Percentiles rank a stretch among this genome's conserved stretches.
Evolutionary conservation across 1,140 invertebrate genomes (phyloP).

Genomic region (Cherax destructor): DNA sequence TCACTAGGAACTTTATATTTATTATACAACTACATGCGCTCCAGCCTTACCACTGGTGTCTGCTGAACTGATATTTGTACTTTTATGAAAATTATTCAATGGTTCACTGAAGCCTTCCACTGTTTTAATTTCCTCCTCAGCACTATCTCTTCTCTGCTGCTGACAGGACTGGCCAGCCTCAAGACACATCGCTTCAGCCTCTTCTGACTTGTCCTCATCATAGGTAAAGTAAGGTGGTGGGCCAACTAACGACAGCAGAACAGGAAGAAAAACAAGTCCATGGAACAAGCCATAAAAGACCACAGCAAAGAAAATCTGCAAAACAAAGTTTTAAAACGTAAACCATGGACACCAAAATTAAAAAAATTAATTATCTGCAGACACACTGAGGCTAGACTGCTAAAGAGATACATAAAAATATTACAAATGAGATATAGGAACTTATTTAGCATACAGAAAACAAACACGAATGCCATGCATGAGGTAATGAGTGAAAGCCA

Average conservation of each 20-base stretch:
- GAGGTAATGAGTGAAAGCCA: too few species aligned
- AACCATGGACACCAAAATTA: too few species aligned
- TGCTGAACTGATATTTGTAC: not conserved
- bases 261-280: constrained; percentile 85
- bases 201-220: not conserved
- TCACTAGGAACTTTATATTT: too few species aligned
- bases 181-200: not conserved
- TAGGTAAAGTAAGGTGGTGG: constrained; percentile 77
- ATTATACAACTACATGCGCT: too few species aligned
- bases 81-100: not conserved
- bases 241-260: constrained; percentile 84
- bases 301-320: constrained; percentile 84
- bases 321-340: constrained; percentile 70
- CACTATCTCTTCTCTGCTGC: not conserved
- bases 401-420: too few species aligned
- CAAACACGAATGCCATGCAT: too few species aligned
- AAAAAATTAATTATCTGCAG: too few species aligned
- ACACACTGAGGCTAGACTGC: too few species aligned
- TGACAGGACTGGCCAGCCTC: not conserved
- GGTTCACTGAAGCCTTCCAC: not conserved
- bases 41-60: not conserved
- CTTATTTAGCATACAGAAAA: too few species aligned
- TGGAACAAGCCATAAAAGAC: constrained; percentile 86
- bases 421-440: too few species aligned
- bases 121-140: not conserved